Evolutionary conservation across 2,888 invertebrate genomes (phyloP).

Genomic region (Cyaniris semiargus): DNA sequence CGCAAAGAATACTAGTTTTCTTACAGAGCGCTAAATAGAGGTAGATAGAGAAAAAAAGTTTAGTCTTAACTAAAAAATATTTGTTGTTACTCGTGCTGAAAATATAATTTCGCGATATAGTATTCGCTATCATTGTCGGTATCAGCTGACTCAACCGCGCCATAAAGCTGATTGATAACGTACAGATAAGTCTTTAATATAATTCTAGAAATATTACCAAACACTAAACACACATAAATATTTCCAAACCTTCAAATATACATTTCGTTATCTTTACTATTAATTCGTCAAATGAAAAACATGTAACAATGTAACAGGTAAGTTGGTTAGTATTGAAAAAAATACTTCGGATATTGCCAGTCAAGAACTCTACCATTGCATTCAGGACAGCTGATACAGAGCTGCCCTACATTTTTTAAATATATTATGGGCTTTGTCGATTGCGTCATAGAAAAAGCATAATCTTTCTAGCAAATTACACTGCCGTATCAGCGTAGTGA

Average conservation of each 20-base stretch:
- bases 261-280: background rate
- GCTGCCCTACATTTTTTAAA: background rate
- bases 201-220: slow-evolving; percentile 13
- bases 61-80: too few species aligned
- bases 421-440: background rate
- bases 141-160: slow-evolving; percentile 28
- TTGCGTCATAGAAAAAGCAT: background rate
- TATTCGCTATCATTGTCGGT: slow-evolving; percentile 21
- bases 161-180: slow-evolving; percentile 15
- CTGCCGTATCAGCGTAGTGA: background rate
- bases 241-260: background rate
- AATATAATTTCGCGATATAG: slow-evolving; percentile 3
- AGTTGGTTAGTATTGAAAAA: background rate
- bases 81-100: background rate
- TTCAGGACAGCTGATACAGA: background rate
- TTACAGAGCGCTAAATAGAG: too few species aligned
- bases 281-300: background rate
- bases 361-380: background rate
- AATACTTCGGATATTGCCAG: background rate
- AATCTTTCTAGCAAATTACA: background rate
- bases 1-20: too few species aligned
- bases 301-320: background rate
- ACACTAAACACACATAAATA: background rate
- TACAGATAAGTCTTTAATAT: slow-evolving; percentile 23
- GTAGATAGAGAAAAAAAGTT: too few species aligned